Base-by-base conservation (phyloP, 2,888 invertebrate genomes). In the Itoplectis maculator region DNA sequence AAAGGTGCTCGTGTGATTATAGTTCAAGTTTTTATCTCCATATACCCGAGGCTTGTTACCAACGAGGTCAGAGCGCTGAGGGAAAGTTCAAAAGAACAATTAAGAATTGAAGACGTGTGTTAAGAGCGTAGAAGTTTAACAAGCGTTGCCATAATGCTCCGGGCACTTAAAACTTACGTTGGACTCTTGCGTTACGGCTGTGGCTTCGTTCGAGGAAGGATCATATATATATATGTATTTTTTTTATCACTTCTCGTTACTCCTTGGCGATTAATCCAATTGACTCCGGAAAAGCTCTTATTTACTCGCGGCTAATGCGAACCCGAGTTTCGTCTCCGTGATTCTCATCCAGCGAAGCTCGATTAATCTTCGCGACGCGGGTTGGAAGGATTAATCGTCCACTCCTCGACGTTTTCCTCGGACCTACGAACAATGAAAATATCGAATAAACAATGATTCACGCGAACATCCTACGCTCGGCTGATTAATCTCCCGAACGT, bases 91-190 rank as follows among this genome's bases (percentile, higher is more conserved):
- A 37, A 61, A 61, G 59, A 37, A 37, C 37, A 15, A 37, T 61
- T 61, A 61, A 61, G 37, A 61, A 40, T 35, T n/a, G 18, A 61
- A 61, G 59, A 61, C 37, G 37, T 18, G 15, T 61, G 37, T 40
- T 61, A 61, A 61, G 37, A 37, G 59, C 29, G 29, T 37, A 61
- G 15, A 40, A 61, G 35, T 61, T 61, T 61, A 15, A 61, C 35
- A 37, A 61, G 15, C 37, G 35, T 61, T 37, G 37, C 37, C 59
- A 15, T 61, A 61, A 61, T 61, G 15, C 37, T 0, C 37, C 4
- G 51, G 3, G 54, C 23, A 23, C 11, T 59, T 7, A 59, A 59
- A 59, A 59, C 13, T 59, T 35, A 13, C 56, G 35, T 20, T 3
- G 51, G 5, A 18, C 51, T 51, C 11, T 51, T 20, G 51, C 20